A percentile compares a stretch with the other conserved stretches of the same genome.
Evolutionary conservation across 35 echinoderm and acorn worm genomes (phyloP).

Genomic region (Hemicentrotus pulcherrimus): DNA sequence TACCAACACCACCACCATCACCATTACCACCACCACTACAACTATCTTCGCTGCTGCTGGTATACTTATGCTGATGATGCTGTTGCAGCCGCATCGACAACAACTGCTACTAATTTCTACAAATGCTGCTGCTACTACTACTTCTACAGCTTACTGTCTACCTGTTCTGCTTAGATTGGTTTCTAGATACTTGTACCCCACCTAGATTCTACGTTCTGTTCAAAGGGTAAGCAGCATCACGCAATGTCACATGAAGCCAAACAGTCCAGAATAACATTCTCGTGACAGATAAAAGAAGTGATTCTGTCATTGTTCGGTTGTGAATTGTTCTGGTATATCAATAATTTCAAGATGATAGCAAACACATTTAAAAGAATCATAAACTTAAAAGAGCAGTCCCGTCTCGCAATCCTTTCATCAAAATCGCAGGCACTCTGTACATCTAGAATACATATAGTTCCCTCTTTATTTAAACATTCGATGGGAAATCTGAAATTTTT

Average conservation of each 20-base stretch:
- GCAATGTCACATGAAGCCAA: neutral
- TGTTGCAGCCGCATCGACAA: too few relatives aligned
- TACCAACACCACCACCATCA: too few relatives aligned
- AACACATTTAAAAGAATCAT: neutral
- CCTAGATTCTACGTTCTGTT: too few relatives aligned
- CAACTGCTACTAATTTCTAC: too few relatives aligned
- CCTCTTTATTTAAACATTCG: neutral
- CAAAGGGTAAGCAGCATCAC: neutral
- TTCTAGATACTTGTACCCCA: too few relatives aligned
- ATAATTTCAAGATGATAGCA: constrained; percentile 10
- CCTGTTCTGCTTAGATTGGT: too few relatives aligned
- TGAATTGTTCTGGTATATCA: constrained; percentile 12
- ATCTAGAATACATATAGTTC: neutral
- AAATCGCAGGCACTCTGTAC: neutral
- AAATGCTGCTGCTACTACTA: too few relatives aligned
- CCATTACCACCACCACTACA: too few relatives aligned
- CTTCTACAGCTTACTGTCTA: too few relatives aligned
- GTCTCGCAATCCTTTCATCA: neutral
- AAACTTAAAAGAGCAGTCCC: neutral
- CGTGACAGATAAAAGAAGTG: neutral
- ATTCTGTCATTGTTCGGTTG: neutral
- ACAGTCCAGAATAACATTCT: neutral
- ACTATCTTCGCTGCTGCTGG: too few relatives aligned
- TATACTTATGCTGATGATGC: too few relatives aligned
- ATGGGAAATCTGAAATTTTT: neutral